A percentile compares a stretch with the other conserved stretches of the same genome.
phyloP scores from a whole-genome alignment of 2,797 vertebrate genomes.

The Benthosema pterotum region DNA sequence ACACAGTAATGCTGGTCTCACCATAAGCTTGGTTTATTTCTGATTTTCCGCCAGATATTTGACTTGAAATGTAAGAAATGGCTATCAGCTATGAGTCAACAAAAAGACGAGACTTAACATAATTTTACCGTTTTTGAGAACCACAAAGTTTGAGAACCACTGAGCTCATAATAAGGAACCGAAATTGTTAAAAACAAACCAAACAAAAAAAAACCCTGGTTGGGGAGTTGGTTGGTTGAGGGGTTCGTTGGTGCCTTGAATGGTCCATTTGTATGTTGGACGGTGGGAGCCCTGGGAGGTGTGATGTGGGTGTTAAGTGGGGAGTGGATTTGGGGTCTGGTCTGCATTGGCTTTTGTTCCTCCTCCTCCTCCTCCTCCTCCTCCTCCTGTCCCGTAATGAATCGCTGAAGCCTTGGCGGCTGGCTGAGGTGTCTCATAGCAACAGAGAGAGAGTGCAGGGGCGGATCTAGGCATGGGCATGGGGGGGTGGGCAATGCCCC shows the following conservation, averaged over 20 bases:
- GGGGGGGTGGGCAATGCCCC: too few species aligned
- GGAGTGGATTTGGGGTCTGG: conserved; percentile 73
- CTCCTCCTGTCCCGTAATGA: conserved; percentile 75
- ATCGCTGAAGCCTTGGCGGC: conserved; percentile 80
- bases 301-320: conserved; percentile 79
- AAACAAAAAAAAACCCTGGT: conserved; percentile 19
- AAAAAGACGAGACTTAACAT: too few species aligned
- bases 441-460: conserved; percentile 75
- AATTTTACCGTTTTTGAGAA: too few species aligned
- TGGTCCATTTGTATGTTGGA: conserved; percentile 73
- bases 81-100: too few species aligned
- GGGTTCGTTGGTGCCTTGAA: conserved; percentile 40
- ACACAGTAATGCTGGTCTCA: too few species aligned
- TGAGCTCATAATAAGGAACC: too few species aligned
- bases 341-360: conserved; percentile 77
- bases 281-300: conserved; percentile 67
- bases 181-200: conserved; percentile 32
- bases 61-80: too few species aligned
- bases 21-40: too few species aligned
- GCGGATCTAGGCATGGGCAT: too few species aligned
- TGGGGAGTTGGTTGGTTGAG: conserved; percentile 33
- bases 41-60: too few species aligned
- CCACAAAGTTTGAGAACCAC: too few species aligned
- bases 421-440: conserved; percentile 79
- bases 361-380: too few species aligned